A percentile compares a stretch with the other conserved stretches of the same genome.
Conservation (phyloP, 1,140 invertebrate species). For the Cydia pomonella region DNA sequence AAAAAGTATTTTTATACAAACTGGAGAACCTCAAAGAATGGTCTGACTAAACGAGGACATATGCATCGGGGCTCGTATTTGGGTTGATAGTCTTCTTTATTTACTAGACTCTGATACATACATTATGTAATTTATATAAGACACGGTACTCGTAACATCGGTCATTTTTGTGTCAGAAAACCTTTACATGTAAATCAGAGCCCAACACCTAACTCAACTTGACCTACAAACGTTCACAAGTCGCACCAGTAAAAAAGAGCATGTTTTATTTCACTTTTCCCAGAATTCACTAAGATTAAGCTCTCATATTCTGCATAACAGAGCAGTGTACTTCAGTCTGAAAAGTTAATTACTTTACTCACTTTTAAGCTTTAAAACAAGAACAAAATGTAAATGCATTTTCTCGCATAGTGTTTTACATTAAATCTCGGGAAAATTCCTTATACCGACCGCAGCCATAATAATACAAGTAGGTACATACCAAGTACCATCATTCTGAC, state of each 20-base stretch:
- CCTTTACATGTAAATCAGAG: too few species aligned
- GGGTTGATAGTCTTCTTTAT: too few species aligned
- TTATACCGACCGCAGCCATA: neutral
- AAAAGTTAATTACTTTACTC: slow-evolving; percentile 22
- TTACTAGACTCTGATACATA: too few species aligned
- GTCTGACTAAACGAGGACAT: too few species aligned
- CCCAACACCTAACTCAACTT: too few species aligned
- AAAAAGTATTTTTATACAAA: too few species aligned
- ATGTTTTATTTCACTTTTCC: neutral
- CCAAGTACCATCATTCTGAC: neutral
- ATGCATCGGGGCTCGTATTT: too few species aligned
- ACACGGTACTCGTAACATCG: too few species aligned
- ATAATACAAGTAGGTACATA: neutral
- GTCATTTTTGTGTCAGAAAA: too few species aligned
- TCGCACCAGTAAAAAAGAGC: neutral
- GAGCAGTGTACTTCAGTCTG: slow-evolving; percentile 3
- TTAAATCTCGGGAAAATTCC: neutral
- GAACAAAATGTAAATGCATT: slow-evolving; percentile 14
- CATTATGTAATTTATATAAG: too few species aligned
- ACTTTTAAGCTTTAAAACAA: slow-evolving; percentile 5
- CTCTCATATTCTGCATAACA: slow-evolving; percentile 12
- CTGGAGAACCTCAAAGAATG: too few species aligned
- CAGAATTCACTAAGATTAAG: slow-evolving; percentile 12
- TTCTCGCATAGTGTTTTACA: slow-evolving; percentile 6
- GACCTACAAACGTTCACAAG: neutral